phyloP scores from a whole-genome alignment of 2,888 invertebrate species.

The Himalopsyche japonica region DNA sequence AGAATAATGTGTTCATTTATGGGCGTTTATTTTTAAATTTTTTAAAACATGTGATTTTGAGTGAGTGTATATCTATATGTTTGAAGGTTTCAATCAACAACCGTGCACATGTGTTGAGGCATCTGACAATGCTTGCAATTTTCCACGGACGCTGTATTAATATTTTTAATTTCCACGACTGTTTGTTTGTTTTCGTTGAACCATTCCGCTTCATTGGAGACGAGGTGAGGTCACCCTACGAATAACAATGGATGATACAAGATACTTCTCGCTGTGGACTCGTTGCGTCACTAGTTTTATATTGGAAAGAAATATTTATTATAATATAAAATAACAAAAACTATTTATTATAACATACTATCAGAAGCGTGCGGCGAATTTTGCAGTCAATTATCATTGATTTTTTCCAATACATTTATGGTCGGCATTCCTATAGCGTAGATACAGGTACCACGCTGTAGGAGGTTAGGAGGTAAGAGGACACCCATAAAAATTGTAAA shows the following conservation, averaged over 20 bases:
- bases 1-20: no score
- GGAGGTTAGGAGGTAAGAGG: no score
- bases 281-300: not conserved
- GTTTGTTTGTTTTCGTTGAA: not conserved
- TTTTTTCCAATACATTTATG: no score
- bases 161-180: not conserved
- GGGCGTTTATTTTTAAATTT: no score
- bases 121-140: not conserved
- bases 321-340: not conserved
- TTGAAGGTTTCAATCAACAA: not conserved
- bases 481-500: no score
- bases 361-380: no score
- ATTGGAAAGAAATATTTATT: not conserved
- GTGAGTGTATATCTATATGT: no score
- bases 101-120: not conserved
- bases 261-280: not conserved
- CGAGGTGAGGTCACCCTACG: not conserved
- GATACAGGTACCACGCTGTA: no score
- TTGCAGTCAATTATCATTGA: no score
- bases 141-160: not conserved
- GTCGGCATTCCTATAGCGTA: no score
- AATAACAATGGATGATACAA: not conserved
- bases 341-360: no score
- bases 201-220: not conserved
- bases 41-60: no score